Evolutionary conservation across 2,888 invertebrate species (phyloP), one percentile per base, ranked within the genome.

Genomic region (Sisyra nigra): DNA sequence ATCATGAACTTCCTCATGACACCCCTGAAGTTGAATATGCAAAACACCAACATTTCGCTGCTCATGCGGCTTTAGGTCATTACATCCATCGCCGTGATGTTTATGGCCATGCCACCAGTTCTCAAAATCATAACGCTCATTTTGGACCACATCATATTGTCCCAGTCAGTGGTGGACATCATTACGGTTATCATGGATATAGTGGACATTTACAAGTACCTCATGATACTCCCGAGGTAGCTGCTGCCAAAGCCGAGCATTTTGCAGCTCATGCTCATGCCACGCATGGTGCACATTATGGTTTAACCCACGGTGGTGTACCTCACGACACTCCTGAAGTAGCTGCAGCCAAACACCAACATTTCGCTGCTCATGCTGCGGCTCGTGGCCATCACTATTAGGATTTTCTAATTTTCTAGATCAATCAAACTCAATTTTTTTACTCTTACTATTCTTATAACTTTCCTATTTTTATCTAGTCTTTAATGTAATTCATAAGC

Each of bases 21-120:
- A 45, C 45, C 3, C 45, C 45, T 8, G 45, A 45, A 36, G 45
- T 45, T 3, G 41, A 31, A 18, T 35, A 41, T 8, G 31, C 37
- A 3, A 45, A 38, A 30, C 41, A 41, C 17, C 32, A 41, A 7
- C 45, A 45, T 13, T 41, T 45, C 33, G 45, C 45, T 15, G 45
- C 45, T 6, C 36, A 37, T 41, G 40, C 44, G 31, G 38, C 24
- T 7, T 7, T 24, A 5, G 24, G 24, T 24, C 24, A 24, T 24
- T 24, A 24, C 24, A 24, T 24, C 7, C 24, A 24, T 24, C 24
- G 24, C 7, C 24, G 24, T 3, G 24, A 24, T 24, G 24, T 24
- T 24, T 24, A 24, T 7, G 35, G 37, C 18, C n/a, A 11, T 19
- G 37, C 37, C 6, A 18, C 17, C 37, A 37, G 37, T 11, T 18